These are phyloP conservation scores for Egretta garzetta DNA, from an alignment of 2,113 vertebrate species.

Conservation along the genomic window DNA sequence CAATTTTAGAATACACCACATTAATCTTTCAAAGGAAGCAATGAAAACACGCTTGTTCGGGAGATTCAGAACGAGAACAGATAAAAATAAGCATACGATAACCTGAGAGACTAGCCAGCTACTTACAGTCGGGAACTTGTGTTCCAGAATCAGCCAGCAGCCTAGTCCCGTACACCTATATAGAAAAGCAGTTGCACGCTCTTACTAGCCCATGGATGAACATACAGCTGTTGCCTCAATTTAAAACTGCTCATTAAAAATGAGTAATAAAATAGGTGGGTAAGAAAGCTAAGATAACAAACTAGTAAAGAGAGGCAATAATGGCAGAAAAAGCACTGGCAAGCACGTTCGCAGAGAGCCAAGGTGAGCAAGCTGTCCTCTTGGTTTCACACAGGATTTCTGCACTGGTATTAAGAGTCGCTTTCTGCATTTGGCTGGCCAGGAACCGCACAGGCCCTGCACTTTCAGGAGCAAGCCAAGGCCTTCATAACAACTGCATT, in stretches of 20 bases:
- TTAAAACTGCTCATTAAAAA: not conserved
- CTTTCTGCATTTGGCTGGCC: not conserved
- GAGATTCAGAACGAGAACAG: not conserved
- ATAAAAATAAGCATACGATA: not conserved
- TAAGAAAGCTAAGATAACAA: not conserved
- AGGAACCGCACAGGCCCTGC: not conserved
- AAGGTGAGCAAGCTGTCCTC: not conserved
- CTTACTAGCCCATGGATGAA: not conserved
- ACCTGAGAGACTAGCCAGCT: not conserved
- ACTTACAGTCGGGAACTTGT: not conserved
- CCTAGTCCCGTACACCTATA: not conserved
- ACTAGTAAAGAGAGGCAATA: not conserved
- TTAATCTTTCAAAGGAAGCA: slow-evolving; percentile 17
- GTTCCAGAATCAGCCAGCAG: not conserved
- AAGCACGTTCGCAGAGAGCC: not conserved
- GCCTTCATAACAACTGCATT: not conserved
- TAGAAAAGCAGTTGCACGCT: not conserved
- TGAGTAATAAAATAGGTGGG: not conserved
- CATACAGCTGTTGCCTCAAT: not conserved
- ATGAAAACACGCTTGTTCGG: not conserved
- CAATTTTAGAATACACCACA: not conserved
- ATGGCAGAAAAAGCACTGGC: not conserved
- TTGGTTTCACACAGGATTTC: fast-evolving
- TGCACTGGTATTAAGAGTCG: not conserved
- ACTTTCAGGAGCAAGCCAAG: not conserved